phyloP scores from a whole-genome alignment of 2,888 invertebrate species.

The Oxystoma pomonae region DNA sequence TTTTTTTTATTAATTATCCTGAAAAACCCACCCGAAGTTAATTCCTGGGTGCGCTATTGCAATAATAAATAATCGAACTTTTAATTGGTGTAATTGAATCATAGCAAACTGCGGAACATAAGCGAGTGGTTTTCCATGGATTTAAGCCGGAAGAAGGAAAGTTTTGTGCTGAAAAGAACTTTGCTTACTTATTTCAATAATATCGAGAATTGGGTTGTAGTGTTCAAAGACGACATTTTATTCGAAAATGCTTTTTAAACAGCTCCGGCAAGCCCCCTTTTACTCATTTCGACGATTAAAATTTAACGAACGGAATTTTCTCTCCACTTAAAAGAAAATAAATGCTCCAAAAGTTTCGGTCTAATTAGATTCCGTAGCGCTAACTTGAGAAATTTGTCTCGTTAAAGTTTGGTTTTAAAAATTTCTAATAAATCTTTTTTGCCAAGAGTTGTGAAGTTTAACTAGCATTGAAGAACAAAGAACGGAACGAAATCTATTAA shows the following conservation, averaged over 20 bases:
- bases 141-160: too few species aligned
- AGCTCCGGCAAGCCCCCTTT: not conserved
- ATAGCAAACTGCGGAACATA: too few species aligned
- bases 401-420: not conserved
- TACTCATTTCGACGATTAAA: not conserved
- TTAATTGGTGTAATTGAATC: too few species aligned
- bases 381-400: not conserved
- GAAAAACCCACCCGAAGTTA: too few species aligned
- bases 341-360: not conserved
- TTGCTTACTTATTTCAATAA: not conserved
- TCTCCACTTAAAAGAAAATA: not conserved
- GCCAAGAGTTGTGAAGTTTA: too few species aligned
- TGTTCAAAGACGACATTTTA: not conserved
- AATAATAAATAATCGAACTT: too few species aligned
- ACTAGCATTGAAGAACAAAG: too few species aligned
- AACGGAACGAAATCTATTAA: too few species aligned
- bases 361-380: not conserved
- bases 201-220: not conserved
- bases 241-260: not conserved
- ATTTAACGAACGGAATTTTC: not conserved
- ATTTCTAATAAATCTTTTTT: not conserved
- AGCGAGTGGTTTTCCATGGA: too few species aligned
- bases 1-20: too few species aligned
- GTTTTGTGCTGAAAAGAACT: too few species aligned
- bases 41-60: too few species aligned